Conservation (phyloP, 92 coral and sea anemone genomes). For the Epizoanthus illoricatus region DNA sequence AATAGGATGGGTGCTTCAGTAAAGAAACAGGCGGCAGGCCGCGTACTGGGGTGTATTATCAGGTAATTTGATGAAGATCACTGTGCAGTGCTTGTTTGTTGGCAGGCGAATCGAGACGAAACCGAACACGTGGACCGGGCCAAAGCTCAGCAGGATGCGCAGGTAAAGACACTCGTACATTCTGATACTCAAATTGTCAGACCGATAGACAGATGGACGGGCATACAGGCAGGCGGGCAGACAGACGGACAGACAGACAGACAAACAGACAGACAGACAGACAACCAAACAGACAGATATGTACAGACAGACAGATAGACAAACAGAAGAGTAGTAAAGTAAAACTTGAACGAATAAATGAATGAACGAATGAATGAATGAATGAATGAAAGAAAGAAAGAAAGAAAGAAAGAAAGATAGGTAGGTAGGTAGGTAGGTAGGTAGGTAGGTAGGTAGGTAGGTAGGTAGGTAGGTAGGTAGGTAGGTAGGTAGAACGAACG, state of each 20-base stretch:
- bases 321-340: background rate
- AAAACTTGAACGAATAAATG: background rate
- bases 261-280: background rate
- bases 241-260: background rate
- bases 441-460: too few species aligned
- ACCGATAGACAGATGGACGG: background rate
- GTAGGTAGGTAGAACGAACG: too few species aligned
- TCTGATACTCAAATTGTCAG: too few species aligned
- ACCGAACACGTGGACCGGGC: slow-evolving; percentile 65
- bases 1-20: too few species aligned
- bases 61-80: background rate
- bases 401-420: background rate
- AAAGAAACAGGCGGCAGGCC: too few species aligned
- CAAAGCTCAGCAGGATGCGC: slow-evolving; percentile 86
- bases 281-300: background rate
- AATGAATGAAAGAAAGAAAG: background rate
- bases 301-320: background rate
- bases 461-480: too few species aligned
- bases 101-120: slow-evolving; percentile 90
- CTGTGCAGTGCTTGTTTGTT: background rate
- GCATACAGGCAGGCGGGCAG: background rate
- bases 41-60: too few species aligned
- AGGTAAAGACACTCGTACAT: slow-evolving; percentile 41
- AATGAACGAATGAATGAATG: too few species aligned
- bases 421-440: too few species aligned